Evolutionary conservation across 2,888 invertebrate genomes (phyloP), one percentile per base, ranked within the genome.

Genomic region (Neria commutata): DNA sequence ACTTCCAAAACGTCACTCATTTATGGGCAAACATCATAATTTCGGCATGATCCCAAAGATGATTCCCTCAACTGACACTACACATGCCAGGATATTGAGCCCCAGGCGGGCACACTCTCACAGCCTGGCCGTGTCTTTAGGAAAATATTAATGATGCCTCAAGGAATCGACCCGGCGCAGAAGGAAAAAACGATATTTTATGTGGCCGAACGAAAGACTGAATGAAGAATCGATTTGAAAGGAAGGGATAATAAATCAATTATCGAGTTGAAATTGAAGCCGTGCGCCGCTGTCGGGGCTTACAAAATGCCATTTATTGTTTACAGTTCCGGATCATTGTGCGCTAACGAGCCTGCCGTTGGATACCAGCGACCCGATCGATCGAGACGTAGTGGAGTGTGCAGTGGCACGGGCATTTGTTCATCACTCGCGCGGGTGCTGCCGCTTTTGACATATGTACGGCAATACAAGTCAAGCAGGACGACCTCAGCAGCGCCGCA

Each of bases 321-420:
- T 78, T 74, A 74, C 73, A 75, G 78, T 77, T 76, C 73, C 77
- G 75, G 75, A 67, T 75, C 74, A 71, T 72, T 74, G 75, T 71
- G 65, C 66, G 65, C 56, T 63, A 62, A 65, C 63, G 40, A 58
- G 67, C 65, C 10, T 37, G 21, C 19, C 37, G 37, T 37, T 37
- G 37, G 6, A n/a, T n/a, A n/a, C n/a, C n/a, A n/a, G n/a, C n/a
- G n/a, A n/a, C n/a, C n/a, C 16, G n/a, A 14, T 42, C 6, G 42
- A 6, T 6, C 11, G 29, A 11, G 29, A 8, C 29, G 6, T 11
- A 11, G 6, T 29, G 29, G 47, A 45, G 48, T 42, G 60, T 46
- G 37, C 51, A 58, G 55, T 60, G 60, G 54, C 58, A 40, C 47
- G 62, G 54, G 26, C 63, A 65, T 57, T 59, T 61, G 63, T 60